Percentiles rank a stretch among this genome's conserved stretches.
These are phyloP conservation scores for Bryconaethiops microstoma DNA, from an alignment of 2,797 vertebrate species.

Conservation along the genomic window DNA sequence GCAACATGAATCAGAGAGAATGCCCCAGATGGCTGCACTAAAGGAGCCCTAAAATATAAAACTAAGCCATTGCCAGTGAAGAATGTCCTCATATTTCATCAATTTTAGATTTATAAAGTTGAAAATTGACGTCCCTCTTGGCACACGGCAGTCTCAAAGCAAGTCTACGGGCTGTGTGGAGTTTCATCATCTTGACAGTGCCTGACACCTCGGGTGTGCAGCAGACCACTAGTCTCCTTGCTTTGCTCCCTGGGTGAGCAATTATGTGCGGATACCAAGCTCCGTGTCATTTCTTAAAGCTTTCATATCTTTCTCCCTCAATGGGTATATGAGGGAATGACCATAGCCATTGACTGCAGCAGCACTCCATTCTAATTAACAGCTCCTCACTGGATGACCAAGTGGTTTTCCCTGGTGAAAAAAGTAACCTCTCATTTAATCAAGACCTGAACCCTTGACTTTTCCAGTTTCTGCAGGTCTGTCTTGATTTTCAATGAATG, in stretches of 20 bases:
- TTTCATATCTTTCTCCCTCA: constrained; percentile 68
- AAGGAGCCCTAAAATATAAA: constrained; percentile 60
- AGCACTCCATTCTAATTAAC: constrained; percentile 72
- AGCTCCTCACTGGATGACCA: constrained; percentile 59
- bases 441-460: not conserved
- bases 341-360: constrained; percentile 61
- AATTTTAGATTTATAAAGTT: constrained; percentile 72
- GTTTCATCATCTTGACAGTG: constrained; percentile 80
- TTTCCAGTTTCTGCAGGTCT: not conserved
- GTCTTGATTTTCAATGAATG: not conserved
- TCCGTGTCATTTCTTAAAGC: constrained; percentile 75
- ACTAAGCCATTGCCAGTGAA: constrained; percentile 61
- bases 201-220: constrained; percentile 70
- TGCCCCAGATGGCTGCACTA: constrained; percentile 40
- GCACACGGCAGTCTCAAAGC: constrained; percentile 63
- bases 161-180: constrained; percentile 59
- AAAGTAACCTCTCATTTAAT: constrained; percentile 2
- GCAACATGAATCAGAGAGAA: constrained; percentile 61
- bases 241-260: constrained; percentile 79
- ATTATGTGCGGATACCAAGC: constrained; percentile 77
- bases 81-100: constrained; percentile 68
- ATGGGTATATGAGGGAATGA: constrained; percentile 63
- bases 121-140: constrained; percentile 71
- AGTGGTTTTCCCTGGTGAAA: constrained; percentile 36
- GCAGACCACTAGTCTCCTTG: constrained; percentile 71